A percentile compares a stretch with the other conserved stretches of the same genome.
phyloP scores from a whole-genome alignment of 2,888 invertebrate species.

The Galerucella nymphaeae region DNA sequence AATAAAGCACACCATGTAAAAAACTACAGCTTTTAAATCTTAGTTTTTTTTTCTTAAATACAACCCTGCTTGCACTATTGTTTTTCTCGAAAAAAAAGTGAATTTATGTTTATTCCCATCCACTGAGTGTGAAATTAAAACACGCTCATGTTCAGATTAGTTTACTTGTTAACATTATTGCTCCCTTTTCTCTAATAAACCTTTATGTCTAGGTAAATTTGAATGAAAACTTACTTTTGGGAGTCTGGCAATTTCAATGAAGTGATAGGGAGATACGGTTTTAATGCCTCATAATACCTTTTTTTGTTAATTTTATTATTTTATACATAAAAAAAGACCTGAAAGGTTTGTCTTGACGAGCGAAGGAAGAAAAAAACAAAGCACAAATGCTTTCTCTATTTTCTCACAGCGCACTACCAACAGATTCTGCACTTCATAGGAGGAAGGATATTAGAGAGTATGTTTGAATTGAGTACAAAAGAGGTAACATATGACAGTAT shows the following conservation, averaged over 20 bases:
- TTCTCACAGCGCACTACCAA: no score
- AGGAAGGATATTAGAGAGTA: no score
- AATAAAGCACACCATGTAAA: no score
- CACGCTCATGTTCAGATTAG: slow-evolving; percentile 27
- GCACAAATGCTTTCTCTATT: no score
- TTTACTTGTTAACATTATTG: slow-evolving; percentile 28
- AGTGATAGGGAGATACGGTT: neutral
- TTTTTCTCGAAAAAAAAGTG: slow-evolving; percentile 28
- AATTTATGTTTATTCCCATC: slow-evolving; percentile 34
- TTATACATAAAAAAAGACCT: no score
- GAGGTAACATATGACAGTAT: no score
- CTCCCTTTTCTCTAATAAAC: slow-evolving; percentile 17
- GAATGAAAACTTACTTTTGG: slow-evolving; percentile 14
- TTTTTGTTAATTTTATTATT: no score
- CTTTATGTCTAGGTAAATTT: slow-evolving; percentile 19
- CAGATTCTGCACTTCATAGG: no score
- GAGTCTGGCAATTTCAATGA: neutral
- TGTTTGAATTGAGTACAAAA: no score
- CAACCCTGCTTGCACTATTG: neutral
- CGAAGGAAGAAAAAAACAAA: no score
- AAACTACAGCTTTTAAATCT: no score
- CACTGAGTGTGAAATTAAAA: slow-evolving; percentile 42
- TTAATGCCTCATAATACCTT: neutral
- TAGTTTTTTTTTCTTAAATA: neutral
- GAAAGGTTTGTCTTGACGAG: no score